A percentile compares a stretch with the other conserved stretches of the same genome.
Evolutionary conservation across 2,113 vertebrate species (phyloP).

Genomic region (Pelvicachromis taeniatus): DNA sequence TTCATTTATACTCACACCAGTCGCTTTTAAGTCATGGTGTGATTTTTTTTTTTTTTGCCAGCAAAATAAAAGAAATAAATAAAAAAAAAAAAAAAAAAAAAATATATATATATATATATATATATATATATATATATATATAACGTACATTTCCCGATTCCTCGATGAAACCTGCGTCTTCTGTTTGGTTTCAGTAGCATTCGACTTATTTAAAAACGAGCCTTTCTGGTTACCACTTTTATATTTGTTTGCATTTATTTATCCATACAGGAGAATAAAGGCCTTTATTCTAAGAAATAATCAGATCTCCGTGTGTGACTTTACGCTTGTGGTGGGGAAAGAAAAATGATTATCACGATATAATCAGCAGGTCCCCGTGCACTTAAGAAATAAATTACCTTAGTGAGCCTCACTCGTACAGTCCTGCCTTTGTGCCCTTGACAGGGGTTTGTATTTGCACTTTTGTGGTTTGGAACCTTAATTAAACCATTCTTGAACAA

Average conservation of each 20-base stretch:
- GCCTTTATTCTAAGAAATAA: not conserved
- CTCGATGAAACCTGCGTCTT: not conserved
- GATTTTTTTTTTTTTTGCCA: not conserved
- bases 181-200: not conserved
- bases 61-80: no score
- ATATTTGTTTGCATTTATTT: not conserved
- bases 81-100: no score
- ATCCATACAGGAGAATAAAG: not conserved
- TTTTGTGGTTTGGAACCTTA: not conserved
- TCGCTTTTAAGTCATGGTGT: slow-evolving; percentile 16
- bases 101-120: no score
- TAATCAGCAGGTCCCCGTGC: not conserved
- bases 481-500: not conserved
- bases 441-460: not conserved
- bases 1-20: slow-evolving; percentile 59
- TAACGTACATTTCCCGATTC: not conserved
- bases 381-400: not conserved
- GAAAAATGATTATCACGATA: not conserved
- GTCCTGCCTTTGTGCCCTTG: not conserved
- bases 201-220: not conserved
- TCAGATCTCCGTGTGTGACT: not conserved
- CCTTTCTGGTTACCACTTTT: not conserved
- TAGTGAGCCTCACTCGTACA: not conserved
- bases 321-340: not conserved
- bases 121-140: no score